phyloP scores from a whole-genome alignment of 2,888 invertebrate species.

The Drosophila mulleri region DNA sequence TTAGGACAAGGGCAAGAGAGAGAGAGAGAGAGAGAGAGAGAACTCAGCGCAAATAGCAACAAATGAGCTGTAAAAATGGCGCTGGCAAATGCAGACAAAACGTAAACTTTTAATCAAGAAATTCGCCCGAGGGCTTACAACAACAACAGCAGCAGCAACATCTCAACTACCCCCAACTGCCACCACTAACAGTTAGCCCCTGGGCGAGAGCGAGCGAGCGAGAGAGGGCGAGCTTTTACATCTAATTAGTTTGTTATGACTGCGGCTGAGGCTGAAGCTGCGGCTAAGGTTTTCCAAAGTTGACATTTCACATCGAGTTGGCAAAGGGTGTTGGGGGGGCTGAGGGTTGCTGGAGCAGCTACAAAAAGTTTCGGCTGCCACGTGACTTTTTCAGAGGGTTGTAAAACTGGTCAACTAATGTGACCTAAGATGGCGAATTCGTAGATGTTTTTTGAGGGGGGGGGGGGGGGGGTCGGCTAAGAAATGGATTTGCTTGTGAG shows the following conservation, averaged over 20 bases:
- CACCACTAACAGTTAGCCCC: background rate
- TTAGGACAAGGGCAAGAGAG: too few species aligned
- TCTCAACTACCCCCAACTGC: conserved; percentile 33
- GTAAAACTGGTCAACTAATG: conserved; percentile 64
- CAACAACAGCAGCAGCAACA: conserved; percentile 16
- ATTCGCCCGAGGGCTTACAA: conserved; percentile 38
- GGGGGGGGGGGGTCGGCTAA: conserved; percentile 9
- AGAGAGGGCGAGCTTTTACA: conserved; percentile 53
- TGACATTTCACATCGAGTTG: conserved; percentile 57
- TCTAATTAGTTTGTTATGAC: conserved; percentile 70
- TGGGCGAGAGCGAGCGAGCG: background rate
- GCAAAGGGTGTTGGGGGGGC: background rate
- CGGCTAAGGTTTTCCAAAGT: conserved; percentile 34
- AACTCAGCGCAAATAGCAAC: conserved; percentile 54
- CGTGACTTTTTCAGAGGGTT: conserved; percentile 56
- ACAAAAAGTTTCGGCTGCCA: conserved; percentile 21
- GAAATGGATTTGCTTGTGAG: conserved; percentile 40
- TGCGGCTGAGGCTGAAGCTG: conserved; percentile 19
- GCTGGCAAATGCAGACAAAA: conserved; percentile 40
- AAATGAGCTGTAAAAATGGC: conserved; percentile 74
- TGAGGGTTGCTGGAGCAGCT: conserved; percentile 7
- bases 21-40: background rate
- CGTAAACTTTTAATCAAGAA: conserved; percentile 72
- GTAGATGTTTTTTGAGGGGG: background rate
- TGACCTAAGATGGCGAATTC: conserved; percentile 51